These are phyloP conservation scores for Apeltes quadracus DNA, from an alignment of 2,113 vertebrate genomes.

Conservation along the genomic window DNA sequence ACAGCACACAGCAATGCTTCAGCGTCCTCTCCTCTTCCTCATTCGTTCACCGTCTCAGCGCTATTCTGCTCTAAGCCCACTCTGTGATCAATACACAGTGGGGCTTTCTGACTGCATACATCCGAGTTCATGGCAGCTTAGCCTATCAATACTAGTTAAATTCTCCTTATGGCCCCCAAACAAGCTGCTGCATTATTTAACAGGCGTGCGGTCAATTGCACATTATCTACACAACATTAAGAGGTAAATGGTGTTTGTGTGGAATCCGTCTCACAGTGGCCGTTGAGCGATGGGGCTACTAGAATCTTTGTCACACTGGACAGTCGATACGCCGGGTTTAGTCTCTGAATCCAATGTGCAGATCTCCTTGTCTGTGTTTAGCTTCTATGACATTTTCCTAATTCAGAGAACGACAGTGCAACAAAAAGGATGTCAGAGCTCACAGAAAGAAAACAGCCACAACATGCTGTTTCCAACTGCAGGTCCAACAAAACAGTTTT, in stretches of 20 bases:
- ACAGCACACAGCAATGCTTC: constrained; percentile 1
- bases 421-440: constrained; percentile 20
- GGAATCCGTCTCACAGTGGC: constrained; percentile 59
- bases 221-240: constrained; percentile 91
- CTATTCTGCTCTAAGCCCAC: constrained; percentile 62
- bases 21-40: constrained; percentile 7
- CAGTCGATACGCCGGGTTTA: constrained; percentile 61
- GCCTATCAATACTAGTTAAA: constrained; percentile 96
- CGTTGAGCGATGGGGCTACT: constrained; percentile 42
- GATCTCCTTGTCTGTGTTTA: constrained; percentile 69
- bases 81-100: constrained; percentile 81
- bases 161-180: constrained; percentile 90
- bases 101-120: constrained; percentile 86
- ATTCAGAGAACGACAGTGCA: constrained; percentile 38
- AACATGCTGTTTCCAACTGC: constrained; percentile 19
- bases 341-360: constrained; percentile 61
- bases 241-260: constrained; percentile 79
- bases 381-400: constrained; percentile 49
- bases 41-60: constrained; percentile 40
- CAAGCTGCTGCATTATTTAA: constrained; percentile 94
- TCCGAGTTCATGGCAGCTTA: constrained; percentile 86
- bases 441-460: constrained; percentile 15
- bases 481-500: constrained; percentile 16
- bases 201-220: constrained; percentile 87
- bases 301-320: constrained; percentile 52